Evolutionary conservation across 2,888 invertebrate species (phyloP).

Genomic region (Pelosia muscerda): DNA sequence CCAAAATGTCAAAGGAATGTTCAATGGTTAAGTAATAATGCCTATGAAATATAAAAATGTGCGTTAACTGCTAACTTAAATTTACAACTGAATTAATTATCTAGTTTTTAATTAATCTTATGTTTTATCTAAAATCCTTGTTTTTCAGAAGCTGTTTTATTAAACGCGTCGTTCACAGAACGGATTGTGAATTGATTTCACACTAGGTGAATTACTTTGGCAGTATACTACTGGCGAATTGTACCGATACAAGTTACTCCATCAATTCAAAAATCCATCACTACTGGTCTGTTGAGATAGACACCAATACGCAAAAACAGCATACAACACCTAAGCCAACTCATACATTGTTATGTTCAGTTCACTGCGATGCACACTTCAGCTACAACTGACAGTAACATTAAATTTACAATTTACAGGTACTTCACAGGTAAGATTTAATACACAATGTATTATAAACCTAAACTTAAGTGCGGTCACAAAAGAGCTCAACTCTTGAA

Average conservation of each 20-base stretch:
- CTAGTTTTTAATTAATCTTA: slow-evolving; percentile 83
- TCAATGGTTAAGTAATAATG: slow-evolving; percentile 86
- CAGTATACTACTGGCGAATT: slow-evolving; percentile 82
- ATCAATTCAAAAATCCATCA: slow-evolving; percentile 78
- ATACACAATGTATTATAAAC: slow-evolving; percentile 80
- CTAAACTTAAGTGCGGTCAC: slow-evolving; percentile 79
- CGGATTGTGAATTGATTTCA: slow-evolving; percentile 83
- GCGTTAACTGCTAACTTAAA: slow-evolving; percentile 86
- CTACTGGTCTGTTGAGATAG: slow-evolving; percentile 71
- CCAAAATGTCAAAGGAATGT: slow-evolving; percentile 86
- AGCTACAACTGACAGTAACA: slow-evolving; percentile 72
- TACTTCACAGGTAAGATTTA: slow-evolving; percentile 84
- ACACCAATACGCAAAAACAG: slow-evolving; percentile 81
- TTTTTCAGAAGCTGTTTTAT: slow-evolving; percentile 81
- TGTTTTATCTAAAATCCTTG: slow-evolving; percentile 78
- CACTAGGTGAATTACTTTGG: slow-evolving; percentile 84
- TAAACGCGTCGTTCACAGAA: slow-evolving; percentile 85
- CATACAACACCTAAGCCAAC: slow-evolving; percentile 76
- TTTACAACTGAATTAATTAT: slow-evolving; percentile 85
- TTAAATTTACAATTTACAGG: slow-evolving; percentile 86
- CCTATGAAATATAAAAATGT: slow-evolving; percentile 84
- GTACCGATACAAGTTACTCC: slow-evolving; percentile 66
- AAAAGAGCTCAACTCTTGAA: slow-evolving; percentile 81
- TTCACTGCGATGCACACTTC: slow-evolving; percentile 83
- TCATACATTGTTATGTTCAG: slow-evolving; percentile 63